Conservation (phyloP, 2,888 invertebrate genomes). For the Cyrtodaria siliqua region DNA sequence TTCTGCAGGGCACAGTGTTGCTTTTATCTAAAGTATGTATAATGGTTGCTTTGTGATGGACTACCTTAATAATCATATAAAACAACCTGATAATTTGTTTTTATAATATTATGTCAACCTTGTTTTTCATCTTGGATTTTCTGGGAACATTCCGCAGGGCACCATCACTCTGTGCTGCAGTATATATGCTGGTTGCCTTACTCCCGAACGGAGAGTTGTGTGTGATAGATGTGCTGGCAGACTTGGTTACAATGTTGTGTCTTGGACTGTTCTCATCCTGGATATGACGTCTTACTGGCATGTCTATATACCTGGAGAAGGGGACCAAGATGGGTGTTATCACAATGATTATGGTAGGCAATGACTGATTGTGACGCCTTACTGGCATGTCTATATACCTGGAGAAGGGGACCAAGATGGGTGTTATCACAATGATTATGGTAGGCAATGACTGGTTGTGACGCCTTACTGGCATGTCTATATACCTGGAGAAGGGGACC, state of each 20-base stretch:
- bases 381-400: constrained; percentile 82
- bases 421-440: too few relatives aligned
- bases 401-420: constrained; percentile 3
- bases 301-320: constrained; percentile 76
- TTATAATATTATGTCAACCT: too few relatives aligned
- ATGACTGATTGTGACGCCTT: constrained; percentile 80
- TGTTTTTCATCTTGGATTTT: background rate
- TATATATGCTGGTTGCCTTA: constrained; percentile 3
- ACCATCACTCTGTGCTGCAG: constrained; percentile 14
- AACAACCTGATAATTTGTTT: too few relatives aligned
- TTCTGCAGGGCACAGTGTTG: too few relatives aligned
- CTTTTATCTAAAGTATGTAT: too few relatives aligned
- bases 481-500: constrained; percentile 71
- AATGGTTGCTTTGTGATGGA: too few relatives aligned
- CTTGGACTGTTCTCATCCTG: constrained; percentile 73
- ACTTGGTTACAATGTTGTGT: background rate
- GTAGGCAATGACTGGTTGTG: too few relatives aligned
- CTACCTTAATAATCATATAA: background rate
- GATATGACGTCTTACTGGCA: constrained; percentile 81
- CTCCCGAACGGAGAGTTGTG: background rate
- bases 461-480: constrained; percentile 81
- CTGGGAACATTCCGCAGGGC: background rate
- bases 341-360: too few relatives aligned
- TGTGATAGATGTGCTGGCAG: background rate
- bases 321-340: too few relatives aligned